These are phyloP conservation scores for Orussus abietinus DNA, from an alignment of 1,140 invertebrate genomes.

Conservation along the genomic window DNA sequence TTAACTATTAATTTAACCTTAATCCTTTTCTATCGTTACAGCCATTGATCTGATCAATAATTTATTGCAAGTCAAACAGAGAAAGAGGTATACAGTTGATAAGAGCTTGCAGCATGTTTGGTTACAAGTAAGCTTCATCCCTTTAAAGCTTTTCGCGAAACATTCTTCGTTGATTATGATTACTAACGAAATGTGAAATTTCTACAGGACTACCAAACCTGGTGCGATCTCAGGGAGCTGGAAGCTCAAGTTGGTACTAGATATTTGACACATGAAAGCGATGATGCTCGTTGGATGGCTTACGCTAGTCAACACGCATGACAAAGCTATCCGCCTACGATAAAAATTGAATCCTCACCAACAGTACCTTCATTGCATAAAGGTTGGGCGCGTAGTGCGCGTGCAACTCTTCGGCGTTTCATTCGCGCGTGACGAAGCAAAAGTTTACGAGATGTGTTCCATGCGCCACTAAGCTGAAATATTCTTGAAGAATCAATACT, in stretches of 20 bases:
- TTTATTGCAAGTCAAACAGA: constrained; percentile 96
- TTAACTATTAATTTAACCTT: constrained; percentile 9
- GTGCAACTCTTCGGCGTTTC: constrained; percentile 44
- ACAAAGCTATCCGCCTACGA: constrained; percentile 37
- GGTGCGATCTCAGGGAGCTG: constrained; percentile 87
- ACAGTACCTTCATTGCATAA: constrained; percentile 32
- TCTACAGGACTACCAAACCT: constrained; percentile 87
- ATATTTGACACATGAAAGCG: constrained; percentile 94
- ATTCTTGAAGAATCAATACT: background rate
- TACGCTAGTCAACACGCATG: constrained; percentile 48
- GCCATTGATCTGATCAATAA: constrained; percentile 98
- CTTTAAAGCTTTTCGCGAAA: constrained; percentile 1
- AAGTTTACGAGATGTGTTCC: constrained; percentile 6
- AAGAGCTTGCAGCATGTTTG: constrained; percentile 93
- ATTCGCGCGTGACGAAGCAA: constrained; percentile 43
- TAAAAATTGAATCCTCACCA: constrained; percentile 33
- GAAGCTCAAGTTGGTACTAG: constrained; percentile 78
- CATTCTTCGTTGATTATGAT: background rate
- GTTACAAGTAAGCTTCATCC: constrained; percentile 70
- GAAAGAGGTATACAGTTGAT: constrained; percentile 94
- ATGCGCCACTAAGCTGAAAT: background rate
- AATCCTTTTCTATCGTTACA: constrained; percentile 54
- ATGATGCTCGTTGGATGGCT: constrained; percentile 85
- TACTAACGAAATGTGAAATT: background rate
- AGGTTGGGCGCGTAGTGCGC: constrained; percentile 45